Base-by-base conservation (phyloP, 1,140 invertebrate genomes). In the Aricia agestis region DNA sequence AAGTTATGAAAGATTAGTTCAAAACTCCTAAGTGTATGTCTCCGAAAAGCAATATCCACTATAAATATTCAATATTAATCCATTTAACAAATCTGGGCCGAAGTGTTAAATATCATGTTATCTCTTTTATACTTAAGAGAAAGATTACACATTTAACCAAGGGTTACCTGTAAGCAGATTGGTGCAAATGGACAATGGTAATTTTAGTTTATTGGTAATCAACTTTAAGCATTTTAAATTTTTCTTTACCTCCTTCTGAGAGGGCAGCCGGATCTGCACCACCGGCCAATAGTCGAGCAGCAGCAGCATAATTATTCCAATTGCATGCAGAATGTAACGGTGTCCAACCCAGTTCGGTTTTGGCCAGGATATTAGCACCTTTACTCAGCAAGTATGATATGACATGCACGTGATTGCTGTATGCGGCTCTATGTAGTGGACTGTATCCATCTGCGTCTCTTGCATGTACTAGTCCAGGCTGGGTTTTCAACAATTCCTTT, bases 371-470 rank as follows among this genome's bases (percentile, higher is more conserved):
- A 85, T 97, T 92, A 0, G 98, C 98, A 10, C 95, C 94, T 77
- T 94, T 87, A 81, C 94, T 90, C 10, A 99, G 79, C 66, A 99
- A 85, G 80, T 96, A 94, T 84, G 96, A 93, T 11, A 97, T 95
- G 61, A 97, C 92, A 68, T 96, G 93, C 9, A 94, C 69, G 83
- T 98, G 95, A 83, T 98, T 96, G 75, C 95, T 96, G 84, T 99
- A 99, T 73, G 95, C 96, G n/a, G 98, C 97, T 85, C 98, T 89
- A 73, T 87, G 87, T n/a, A 90, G 76, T 41, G 85, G 96, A 11
- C 97, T 98, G 81, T 99, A 99, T 0, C 95, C 95, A 94, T 99
- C 98, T 69, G 93, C 93, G 90, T 99, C 98, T 32, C 81, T 89
- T 9, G 93, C 93, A 85, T 95, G 90, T 0, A 98, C 92, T 36